Evolutionary conservation across 2,888 invertebrate genomes (phyloP), one percentile per base, ranked within the genome.

Genomic region (Chironomus tentans): DNA sequence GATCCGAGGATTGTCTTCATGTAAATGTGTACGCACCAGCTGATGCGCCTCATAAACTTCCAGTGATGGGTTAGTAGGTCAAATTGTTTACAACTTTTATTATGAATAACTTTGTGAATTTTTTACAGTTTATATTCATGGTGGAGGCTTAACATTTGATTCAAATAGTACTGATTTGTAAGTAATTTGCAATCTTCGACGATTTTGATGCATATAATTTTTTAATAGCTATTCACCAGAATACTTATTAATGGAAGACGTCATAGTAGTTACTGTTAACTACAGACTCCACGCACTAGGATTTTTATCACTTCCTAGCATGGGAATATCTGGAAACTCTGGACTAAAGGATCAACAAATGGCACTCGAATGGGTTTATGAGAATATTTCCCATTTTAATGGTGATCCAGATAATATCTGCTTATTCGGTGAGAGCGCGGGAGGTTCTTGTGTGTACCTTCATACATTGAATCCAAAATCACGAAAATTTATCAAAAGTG

Each of bases 261-360:
- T 84, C 0, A 79, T 84, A 46, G 82, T 84, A 1, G 80, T 84
- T 0, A 84, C 83, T 0, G 68, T 83, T 0, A 84, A 83, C 70
- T 83, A 84, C 78, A 80, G 84, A 0, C 78, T 84, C 3, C 82
- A 82, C 0, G 80, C 81, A 18, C 78, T 83, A 70, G 84, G 84
- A 0, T 84, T 84, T 70, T 79, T 83, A 0, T 79, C 80, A 68
- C 74, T 83, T 10, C 83, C 83, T 2, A 80, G 81, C 68, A 82
- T 80, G 13, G 81, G 80, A 4, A 80, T 84, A 38, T 78, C 79
- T 21, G 84, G 84, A 1, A 84, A 84, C 79, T 81, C 82, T 1
- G 84, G 82, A 0, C 77, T 84, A 0, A 83, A 83, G 77, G 84
- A 84, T 79, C 84, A 84, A 78, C 74, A 74, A 10, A 21, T 65